Base-by-base conservation (phyloP, 1,140 invertebrate genomes). In the Andricus grossulariae region DNA sequence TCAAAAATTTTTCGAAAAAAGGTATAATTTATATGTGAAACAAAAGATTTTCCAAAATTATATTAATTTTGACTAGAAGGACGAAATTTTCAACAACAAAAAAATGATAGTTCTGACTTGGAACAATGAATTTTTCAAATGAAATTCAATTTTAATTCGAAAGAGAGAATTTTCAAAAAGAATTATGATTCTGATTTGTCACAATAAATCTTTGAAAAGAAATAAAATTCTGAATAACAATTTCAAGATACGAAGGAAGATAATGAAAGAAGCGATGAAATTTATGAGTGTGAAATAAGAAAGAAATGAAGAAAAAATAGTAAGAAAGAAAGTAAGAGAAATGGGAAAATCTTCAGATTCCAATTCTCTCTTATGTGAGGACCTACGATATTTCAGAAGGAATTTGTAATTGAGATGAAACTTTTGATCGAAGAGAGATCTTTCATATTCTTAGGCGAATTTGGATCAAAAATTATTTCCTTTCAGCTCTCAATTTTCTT, bases 281-380 rank as follows among this genome's bases (percentile, higher is more conserved):
- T 2, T 32, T 60, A 16, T 66, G 45, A 39, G 25, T 39, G 15
- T 39, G 5, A 13, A 39, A 39, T 66, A 32, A 39, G 12, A 16
- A 32, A n/a, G 39, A 66, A 66, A 39, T 16, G 45, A 32, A 39
- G 12, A 16, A 32, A 16, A 66, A 66, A 66, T 66, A 2, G 60
- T 4, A 66, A 7, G 25, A n/a, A n/a, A 66, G 32, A 66, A 66
- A 66, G 15, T 39, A 66, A 66, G 60, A 66, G n/a, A 16, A 66
- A 66, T 66, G n/a, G 60, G 25, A 66, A 39, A 66, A 66, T 66
- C 57, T 66, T n/a, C 3, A 66, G 60, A 66, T 25, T 66, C 21
- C 60, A 66, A 66, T 66, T 66, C 10, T 39, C 13, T 25, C 25
- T 39, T n/a, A 39, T 39, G 60, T 16, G 16, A 66, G 60, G 45